phyloP scores from a whole-genome alignment of 2,888 invertebrate species.

The Pachydiplax longipennis region DNA sequence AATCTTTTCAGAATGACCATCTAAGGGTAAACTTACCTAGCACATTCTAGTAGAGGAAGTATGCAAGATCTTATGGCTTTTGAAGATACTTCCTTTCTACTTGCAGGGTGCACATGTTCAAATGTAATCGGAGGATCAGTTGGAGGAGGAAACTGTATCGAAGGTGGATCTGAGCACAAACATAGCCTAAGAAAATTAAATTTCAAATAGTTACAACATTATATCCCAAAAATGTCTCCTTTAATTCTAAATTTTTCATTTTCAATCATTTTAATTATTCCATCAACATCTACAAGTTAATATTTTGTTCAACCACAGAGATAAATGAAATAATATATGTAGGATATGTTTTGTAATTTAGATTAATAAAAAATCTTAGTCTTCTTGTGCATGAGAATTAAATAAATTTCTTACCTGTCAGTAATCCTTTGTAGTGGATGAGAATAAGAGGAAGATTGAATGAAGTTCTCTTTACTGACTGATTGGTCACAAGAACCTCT shows the following conservation, averaged over 20 bases:
- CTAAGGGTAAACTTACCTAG: conserved; percentile 58
- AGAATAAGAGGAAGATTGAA: not conserved
- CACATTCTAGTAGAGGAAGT: conserved; percentile 60
- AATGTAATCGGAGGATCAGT: conserved; percentile 61
- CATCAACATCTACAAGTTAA: no score
- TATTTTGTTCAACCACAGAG: no score
- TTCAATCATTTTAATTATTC: no score
- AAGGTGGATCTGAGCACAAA: conserved; percentile 70
- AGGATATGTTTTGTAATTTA: no score
- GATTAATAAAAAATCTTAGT: no score
- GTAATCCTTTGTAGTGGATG: conserved; percentile 6
- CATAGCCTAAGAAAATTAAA: conserved; percentile 59
- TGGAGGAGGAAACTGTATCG: conserved; percentile 65
- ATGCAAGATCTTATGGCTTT: conserved; percentile 61
- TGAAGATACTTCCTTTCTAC: conserved; percentile 60
- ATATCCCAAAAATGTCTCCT: no score
- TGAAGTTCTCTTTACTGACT: not conserved
- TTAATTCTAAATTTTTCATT: no score
- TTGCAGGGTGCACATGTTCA: conserved; percentile 58
- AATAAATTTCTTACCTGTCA: not conserved
- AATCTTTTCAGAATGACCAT: not conserved
- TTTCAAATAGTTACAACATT: not conserved
- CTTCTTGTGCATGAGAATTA: no score
- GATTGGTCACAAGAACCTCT: not conserved
- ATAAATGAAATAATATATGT: no score